A percentile compares a stretch with the other conserved stretches of the same genome.
phyloP scores from a whole-genome alignment of 2,888 invertebrate genomes.

The Xestia xanthographa region DNA sequence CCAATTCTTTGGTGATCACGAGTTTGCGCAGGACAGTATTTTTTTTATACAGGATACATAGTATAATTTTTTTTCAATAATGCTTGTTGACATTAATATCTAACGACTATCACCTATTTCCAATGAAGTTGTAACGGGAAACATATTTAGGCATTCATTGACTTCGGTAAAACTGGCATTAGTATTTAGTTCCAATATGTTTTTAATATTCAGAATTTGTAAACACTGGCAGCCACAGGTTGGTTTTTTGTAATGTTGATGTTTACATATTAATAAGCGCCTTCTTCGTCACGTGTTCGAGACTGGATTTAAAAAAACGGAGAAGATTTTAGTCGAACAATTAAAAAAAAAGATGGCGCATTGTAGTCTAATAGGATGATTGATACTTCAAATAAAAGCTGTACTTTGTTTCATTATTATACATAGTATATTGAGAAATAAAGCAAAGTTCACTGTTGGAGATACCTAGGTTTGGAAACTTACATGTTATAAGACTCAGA shows the following conservation, averaged over 20 bases:
- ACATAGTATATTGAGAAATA: neutral
- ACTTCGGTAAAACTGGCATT: neutral
- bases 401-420: neutral
- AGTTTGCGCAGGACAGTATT: neutral
- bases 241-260: neutral
- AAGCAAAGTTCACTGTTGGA: neutral
- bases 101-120: neutral
- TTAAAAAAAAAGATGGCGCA: neutral
- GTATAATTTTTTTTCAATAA: neutral
- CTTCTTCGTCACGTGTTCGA: neutral
- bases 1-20: neutral
- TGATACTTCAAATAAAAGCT: neutral
- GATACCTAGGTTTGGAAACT: neutral
- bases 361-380: neutral
- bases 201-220: constrained; percentile 9
- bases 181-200: neutral
- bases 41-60: neutral
- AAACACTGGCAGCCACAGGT: constrained; percentile 1
- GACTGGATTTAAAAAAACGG: neutral
- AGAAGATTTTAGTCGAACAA: neutral
- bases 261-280: neutral
- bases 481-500: neutral
- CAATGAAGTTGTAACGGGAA: neutral
- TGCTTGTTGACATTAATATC: no score
- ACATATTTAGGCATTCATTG: neutral